Percentiles rank a stretch among this genome's conserved stretches.
phyloP scores from a whole-genome alignment of 2,113 vertebrate species.

The Sinocyclocheilus anophthalmus region DNA sequence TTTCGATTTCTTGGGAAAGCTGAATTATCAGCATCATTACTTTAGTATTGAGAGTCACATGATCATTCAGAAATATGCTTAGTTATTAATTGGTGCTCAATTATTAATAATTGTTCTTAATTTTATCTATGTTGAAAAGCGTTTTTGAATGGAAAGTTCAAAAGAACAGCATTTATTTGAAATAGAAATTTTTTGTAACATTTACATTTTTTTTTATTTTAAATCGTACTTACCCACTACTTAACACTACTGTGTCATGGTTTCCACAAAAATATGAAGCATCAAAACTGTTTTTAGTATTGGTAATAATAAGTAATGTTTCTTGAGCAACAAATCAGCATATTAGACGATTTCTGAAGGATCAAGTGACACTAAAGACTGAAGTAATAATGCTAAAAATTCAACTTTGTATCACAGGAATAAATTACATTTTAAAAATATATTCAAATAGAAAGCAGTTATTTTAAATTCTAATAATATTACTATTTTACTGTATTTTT shows the following conservation, averaged over 20 bases:
- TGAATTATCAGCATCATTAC: too few species aligned
- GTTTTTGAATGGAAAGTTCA: too few species aligned
- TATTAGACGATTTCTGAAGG: neutral
- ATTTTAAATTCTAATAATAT: neutral
- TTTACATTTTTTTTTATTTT: too few species aligned
- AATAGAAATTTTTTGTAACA: too few species aligned
- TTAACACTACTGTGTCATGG: neutral
- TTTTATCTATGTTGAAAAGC: neutral
- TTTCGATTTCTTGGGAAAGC: too few species aligned
- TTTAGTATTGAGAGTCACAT: neutral
- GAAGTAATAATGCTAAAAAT: neutral
- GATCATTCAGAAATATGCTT: neutral
- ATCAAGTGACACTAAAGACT: neutral
- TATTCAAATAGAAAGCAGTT: too few species aligned
- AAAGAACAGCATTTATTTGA: too few species aligned
- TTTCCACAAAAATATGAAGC: neutral
- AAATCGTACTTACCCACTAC: too few species aligned
- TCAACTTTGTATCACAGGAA: neutral
- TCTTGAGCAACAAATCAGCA: neutral
- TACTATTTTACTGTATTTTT: neutral
- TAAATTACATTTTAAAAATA: neutral
- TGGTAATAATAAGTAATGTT: neutral
- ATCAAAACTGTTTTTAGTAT: neutral
- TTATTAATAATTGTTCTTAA: neutral
- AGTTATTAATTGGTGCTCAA: neutral